Percentiles rank a stretch among this genome's conserved stretches.
These are phyloP conservation scores for Choloepus didactylus DNA, from an alignment of 2,797 vertebrate species.

Conservation along the genomic window DNA sequence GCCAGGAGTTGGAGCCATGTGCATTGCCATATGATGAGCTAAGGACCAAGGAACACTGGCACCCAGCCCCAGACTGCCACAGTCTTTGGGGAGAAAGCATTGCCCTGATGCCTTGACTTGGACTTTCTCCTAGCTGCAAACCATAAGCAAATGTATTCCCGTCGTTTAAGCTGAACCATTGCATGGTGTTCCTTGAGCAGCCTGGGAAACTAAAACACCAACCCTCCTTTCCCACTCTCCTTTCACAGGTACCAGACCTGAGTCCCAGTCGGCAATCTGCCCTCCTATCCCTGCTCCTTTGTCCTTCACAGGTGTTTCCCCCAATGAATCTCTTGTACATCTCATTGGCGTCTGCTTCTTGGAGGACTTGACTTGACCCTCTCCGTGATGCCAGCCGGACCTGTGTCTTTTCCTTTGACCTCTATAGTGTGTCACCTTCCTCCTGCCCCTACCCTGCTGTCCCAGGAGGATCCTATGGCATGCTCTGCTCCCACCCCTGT, in stretches of 20 bases:
- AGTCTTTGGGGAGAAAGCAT: no score
- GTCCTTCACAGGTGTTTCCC: no score
- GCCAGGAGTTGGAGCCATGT: no score
- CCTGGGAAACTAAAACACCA: no score
- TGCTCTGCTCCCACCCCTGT: accelerated
- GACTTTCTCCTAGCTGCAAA: no score
- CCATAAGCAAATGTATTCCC: no score
- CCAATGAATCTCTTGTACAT: not conserved
- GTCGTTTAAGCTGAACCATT: no score
- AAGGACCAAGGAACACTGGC: no score
- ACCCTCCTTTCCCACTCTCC: not conserved
- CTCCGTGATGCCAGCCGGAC: not conserved
- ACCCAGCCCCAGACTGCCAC: no score
- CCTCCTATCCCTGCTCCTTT: not conserved
- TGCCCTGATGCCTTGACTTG: no score
- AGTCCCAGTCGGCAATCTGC: not conserved
- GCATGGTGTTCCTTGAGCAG: no score
- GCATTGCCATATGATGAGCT: no score
- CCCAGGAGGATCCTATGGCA: not conserved
- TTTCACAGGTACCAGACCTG: not conserved
- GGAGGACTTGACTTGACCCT: not conserved
- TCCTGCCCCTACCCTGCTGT: not conserved
- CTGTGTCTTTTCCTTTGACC: not conserved
- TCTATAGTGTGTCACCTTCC: not conserved
- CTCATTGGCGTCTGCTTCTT: not conserved